Evolutionary conservation across 2,797 vertebrate species (phyloP), one percentile per base, ranked within the genome.

Genomic region (Linurgus olivaceus): DNA sequence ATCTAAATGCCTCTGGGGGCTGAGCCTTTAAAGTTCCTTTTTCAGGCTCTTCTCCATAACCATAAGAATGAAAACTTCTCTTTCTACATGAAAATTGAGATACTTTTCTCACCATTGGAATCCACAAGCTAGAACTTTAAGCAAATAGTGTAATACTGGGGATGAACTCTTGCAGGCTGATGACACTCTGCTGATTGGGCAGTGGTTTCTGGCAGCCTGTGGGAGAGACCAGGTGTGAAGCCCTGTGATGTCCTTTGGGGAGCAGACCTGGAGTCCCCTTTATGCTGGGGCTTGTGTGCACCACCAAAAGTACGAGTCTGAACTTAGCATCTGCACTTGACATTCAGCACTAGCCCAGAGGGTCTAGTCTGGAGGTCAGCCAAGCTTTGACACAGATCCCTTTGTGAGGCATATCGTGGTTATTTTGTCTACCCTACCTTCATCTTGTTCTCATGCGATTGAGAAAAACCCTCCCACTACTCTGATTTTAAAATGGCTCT

Each of bases 1-100:
- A 55, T 21, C 51, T 77, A 93, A 92, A 91, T 75, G 55, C 92
- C 71, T 80, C 92, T 75, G 73, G 70, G 73, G 54, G 63, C 52
- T 78, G 18, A 91, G 79, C 58, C 73, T 95, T 92, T 84, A 90
- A 95, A 96, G 82, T 72, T 93, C 47, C 33, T 13, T 65, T 90
- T 93, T 59, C 79, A 88, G 71, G 76, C 66, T 95, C 47, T 78
- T 91, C 93, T 93, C 70, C 86, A 80, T 91, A 94, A 90, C 76
- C 88, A 31, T 90, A 88, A 88, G 71, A 88, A 76, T 10, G 17
- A 75, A 90, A 86, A 73, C 3, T 8, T 62, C 20, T 93, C 75
- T 51, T 79, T 93, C 51, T 75, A 20, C 23, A 11, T 45, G 51
- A 90, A 83, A 94, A 78, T 17, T 86, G 65, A 87, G 79, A 90